These are phyloP conservation scores for Aricia agestis DNA, from an alignment of 1,140 invertebrate genomes.

Conservation along the genomic window DNA sequence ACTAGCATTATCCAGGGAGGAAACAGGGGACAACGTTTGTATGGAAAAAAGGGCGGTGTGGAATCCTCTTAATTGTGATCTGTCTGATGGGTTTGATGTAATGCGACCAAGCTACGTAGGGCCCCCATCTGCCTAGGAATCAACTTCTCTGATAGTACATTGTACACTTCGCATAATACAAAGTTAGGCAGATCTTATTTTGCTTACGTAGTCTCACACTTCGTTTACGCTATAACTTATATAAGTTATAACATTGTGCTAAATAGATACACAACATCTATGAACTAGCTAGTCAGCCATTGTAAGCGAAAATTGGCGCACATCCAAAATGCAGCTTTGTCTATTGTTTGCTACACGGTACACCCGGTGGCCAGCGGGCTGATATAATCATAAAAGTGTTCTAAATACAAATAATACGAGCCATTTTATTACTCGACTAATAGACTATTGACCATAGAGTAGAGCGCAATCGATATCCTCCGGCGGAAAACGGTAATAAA, in stretches of 20 bases:
- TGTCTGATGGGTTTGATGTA: too few species aligned
- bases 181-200: too few species aligned
- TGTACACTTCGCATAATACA: too few species aligned
- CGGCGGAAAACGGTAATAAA: background rate
- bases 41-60: too few species aligned
- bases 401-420: background rate
- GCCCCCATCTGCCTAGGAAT: too few species aligned
- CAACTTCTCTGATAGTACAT: too few species aligned
- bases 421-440: background rate
- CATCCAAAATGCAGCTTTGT: constrained; percentile 2
- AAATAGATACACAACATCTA: background rate
- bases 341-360: background rate
- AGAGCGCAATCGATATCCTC: constrained; percentile 3
- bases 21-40: too few species aligned
- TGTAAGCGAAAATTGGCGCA: background rate
- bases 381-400: constrained; percentile 1
- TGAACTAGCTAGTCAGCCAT: background rate
- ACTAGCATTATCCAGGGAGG: too few species aligned
- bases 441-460: too few species aligned
- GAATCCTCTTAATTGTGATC: too few species aligned
- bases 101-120: too few species aligned
- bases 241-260: background rate
- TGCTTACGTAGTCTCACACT: too few species aligned
- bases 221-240: background rate
- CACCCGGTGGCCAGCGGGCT: background rate